Base-by-base conservation (phyloP, 1,140 invertebrate species). In the Brachionus angularis region DNA sequence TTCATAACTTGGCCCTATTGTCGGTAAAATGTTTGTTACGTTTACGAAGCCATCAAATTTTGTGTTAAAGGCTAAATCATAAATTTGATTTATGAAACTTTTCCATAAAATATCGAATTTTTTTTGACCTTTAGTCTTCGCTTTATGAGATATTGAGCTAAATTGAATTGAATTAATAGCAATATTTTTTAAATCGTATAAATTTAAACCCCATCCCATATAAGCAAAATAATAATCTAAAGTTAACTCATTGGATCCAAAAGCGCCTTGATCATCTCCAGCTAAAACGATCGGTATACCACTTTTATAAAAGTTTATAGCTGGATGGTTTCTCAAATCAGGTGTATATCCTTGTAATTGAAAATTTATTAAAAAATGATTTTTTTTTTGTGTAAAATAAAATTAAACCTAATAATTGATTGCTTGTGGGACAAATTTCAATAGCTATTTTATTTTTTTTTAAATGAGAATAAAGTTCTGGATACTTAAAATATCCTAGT, bases 171-270 rank as follows among this genome's bases (percentile, higher is more conserved):
- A 76, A 46, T 75, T 76, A 0, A 27, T 47, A 1, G 76, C 76
- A n/a, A 76, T 21, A 12, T 72, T 53, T 61, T 62, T 69, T 27
- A 76, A 36, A 33, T 76, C 75, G 5, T 64, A 69, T 8, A 76
- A 70, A 55, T 62, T 47, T 5, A 76, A 36, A 21, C 75, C 73
- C 75, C 75, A 76, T 10, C 39, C 72, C 74, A 75, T 74, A 27
- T 73, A 75, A 12, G 73, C 75, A 25, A 71, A 47, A 44, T 76
- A 76, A 74, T 73, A 76, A 46, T 76, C 76, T 16, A 73, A 72
- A 0, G 76, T 76, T 18, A 76, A 74, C 39, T 74, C 53, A 47
- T 76, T 58, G 53, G 75, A 75, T n/a, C 76, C 76, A 58, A 74
- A 75, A 10, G 71, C 73, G 3, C 61, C 74, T 0, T 75, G 74